Conservation (phyloP, 2,797 vertebrate genomes). For the Cuculus canorus region DNA sequence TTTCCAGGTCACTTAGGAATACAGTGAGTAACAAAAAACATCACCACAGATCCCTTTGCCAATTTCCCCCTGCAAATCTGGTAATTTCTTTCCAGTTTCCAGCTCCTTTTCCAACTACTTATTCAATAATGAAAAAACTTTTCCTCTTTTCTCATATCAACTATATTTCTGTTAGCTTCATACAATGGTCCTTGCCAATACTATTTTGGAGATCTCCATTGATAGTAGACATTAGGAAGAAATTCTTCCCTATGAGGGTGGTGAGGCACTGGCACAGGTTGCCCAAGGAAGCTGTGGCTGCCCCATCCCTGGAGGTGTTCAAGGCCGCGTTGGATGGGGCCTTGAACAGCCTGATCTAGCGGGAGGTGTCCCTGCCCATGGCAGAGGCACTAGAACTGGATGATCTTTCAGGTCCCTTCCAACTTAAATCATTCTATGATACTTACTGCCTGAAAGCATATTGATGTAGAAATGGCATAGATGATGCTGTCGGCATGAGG, state of each 20-base stretch:
- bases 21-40: neutral
- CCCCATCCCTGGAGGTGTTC: no score
- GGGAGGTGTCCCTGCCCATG: no score
- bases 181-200: rapidly evolving
- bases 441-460: constrained; percentile 99
- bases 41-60: neutral
- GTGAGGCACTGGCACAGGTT: no score
- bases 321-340: no score
- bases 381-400: no score
- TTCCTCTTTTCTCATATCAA: neutral
- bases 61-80: neutral
- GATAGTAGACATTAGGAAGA: no score
- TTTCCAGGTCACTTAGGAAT: neutral
- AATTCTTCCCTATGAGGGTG: no score
- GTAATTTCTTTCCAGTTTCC: neutral
- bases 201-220: neutral
- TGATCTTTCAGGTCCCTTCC: no score
- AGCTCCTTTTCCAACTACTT: no score
- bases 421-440: no score
- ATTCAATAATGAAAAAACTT: neutral
- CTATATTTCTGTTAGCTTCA: neutral
- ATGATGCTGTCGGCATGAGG: constrained; percentile 94
- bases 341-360: no score
- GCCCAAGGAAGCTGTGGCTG: no score
- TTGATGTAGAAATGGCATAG: constrained; percentile 94